Conservation (phyloP, 53 echinoderm and acorn worm species). For the Antedon mediterranea region DNA sequence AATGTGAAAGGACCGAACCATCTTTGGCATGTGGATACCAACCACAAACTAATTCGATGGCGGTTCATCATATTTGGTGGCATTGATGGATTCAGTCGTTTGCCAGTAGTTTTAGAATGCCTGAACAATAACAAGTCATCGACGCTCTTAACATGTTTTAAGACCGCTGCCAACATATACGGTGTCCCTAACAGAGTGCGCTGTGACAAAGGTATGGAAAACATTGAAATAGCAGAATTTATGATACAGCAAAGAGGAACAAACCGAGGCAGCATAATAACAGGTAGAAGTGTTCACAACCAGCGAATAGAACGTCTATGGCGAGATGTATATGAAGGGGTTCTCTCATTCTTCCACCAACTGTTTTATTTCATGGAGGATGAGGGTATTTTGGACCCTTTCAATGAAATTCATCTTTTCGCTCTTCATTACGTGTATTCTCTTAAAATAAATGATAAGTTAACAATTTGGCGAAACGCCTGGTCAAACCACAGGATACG, state of each 20-base stretch:
- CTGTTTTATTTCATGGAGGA: neutral
- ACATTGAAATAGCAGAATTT: neutral
- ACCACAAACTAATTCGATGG: neutral
- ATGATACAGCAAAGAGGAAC: neutral
- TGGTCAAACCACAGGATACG: neutral
- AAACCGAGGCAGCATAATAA: neutral
- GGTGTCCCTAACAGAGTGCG: conserved; percentile 1
- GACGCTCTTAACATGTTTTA: neutral
- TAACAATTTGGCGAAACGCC: neutral
- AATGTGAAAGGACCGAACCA: neutral
- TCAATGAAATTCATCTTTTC: neutral
- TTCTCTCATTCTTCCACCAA: neutral
- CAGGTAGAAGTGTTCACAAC: neutral
- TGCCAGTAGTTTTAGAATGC: neutral
- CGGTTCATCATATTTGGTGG: neutral
- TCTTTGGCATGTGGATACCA: neutral
- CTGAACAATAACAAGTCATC: neutral
- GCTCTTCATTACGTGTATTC: conserved; percentile 4
- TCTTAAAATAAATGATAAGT: neutral
- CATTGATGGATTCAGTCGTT: neutral
- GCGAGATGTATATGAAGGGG: neutral
- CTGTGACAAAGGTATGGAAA: neutral
- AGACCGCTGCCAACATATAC: neutral
- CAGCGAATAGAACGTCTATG: neutral
- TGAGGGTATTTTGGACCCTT: neutral